These are phyloP conservation scores for Caprella mutica DNA, from an alignment of 2,888 invertebrate genomes.

Conservation along the genomic window DNA sequence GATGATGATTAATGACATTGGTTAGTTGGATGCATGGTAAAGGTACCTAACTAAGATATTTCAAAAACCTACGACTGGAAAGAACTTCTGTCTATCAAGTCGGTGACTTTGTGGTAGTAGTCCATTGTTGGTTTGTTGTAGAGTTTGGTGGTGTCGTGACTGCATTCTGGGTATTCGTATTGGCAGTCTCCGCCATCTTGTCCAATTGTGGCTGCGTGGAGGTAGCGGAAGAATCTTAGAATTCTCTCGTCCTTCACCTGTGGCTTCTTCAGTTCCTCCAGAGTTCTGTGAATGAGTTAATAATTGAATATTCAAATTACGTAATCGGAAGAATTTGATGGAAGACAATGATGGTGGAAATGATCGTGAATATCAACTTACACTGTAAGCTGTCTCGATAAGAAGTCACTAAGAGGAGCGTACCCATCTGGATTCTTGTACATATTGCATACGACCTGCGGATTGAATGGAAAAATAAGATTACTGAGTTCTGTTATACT, in stretches of 20 bases:
- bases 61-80: too few relatives aligned
- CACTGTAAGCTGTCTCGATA: constrained; percentile 80
- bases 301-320: too few relatives aligned
- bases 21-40: too few relatives aligned
- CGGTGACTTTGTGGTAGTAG: constrained; percentile 25
- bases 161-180: constrained; percentile 55
- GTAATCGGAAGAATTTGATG: background rate
- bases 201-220: constrained; percentile 77
- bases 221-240: constrained; percentile 74
- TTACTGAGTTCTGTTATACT: background rate
- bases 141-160: constrained; percentile 47
- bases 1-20: too few relatives aligned
- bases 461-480: background rate
- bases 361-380: constrained; percentile 42
- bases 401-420: constrained; percentile 72
- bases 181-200: constrained; percentile 67
- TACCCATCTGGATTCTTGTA: constrained; percentile 70
- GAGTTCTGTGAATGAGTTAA: constrained; percentile 53
- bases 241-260: constrained; percentile 77
- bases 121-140: constrained; percentile 26
- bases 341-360: background rate
- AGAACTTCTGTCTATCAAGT: too few relatives aligned
- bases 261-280: constrained; percentile 72
- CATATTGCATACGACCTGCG: constrained; percentile 60
- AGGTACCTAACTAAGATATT: too few relatives aligned